A percentile compares a stretch with the other conserved stretches of the same genome.
Evolutionary conservation across 2,113 vertebrate species (phyloP).

Genomic region (Podilymbus podiceps): DNA sequence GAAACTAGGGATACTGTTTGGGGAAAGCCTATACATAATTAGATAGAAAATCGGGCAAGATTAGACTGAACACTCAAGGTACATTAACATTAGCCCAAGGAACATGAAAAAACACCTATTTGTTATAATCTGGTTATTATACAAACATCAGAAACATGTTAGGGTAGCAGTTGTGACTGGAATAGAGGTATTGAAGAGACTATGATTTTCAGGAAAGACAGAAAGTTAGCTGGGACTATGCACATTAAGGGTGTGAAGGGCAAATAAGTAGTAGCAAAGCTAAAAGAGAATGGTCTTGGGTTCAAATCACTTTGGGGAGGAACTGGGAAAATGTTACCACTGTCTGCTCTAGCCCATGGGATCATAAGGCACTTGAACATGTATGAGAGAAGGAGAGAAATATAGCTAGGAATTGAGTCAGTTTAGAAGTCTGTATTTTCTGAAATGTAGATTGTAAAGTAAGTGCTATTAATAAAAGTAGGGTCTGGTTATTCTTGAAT

Average conservation of each 20-base stretch:
- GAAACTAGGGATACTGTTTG: background rate
- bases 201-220: background rate
- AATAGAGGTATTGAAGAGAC: background rate
- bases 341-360: background rate
- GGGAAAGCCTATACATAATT: background rate
- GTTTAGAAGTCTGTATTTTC: conserved; percentile 35
- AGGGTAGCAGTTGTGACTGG: background rate
- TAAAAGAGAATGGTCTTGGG: background rate
- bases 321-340: background rate
- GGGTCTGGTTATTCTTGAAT: conserved; percentile 16
- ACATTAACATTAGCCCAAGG: background rate
- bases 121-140: background rate
- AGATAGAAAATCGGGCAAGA: background rate
- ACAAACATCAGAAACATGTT: background rate
- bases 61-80: background rate
- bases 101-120: background rate
- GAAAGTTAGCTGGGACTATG: background rate
- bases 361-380: background rate
- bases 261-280: background rate
- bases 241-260: background rate
- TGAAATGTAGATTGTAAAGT: conserved; percentile 50
- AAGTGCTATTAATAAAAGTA: conserved; percentile 52
- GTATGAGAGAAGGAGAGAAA: background rate
- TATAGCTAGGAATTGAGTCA: background rate
- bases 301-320: background rate